phyloP scores from a whole-genome alignment of 2,888 invertebrate genomes.

The Cosmopolites sordidus region DNA sequence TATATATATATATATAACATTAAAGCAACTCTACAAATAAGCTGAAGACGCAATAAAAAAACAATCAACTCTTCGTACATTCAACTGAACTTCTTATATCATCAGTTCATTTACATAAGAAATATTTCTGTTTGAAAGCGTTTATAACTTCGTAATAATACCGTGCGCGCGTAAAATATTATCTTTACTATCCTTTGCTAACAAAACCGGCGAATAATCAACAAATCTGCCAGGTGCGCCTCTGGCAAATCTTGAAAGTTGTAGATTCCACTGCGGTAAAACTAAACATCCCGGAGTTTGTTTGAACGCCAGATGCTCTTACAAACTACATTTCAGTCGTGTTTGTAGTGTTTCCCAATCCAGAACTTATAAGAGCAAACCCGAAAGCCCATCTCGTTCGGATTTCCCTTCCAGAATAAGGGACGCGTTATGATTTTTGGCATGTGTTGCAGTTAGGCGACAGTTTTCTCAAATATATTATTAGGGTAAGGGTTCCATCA shows the following conservation, averaged over 20 bases:
- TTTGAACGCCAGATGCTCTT: conserved; percentile 37
- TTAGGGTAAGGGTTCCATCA: not conserved
- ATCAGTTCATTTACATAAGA: no score
- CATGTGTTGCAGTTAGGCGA: conserved; percentile 4
- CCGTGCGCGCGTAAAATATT: not conserved
- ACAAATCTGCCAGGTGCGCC: conserved; percentile 10
- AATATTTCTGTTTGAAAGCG: no score
- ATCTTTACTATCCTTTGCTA: not conserved
- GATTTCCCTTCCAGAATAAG: conserved; percentile 14
- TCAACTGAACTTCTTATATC: no score
- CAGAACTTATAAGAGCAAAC: conserved; percentile 26
- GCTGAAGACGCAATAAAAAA: no score
- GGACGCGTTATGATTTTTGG: conserved; percentile 10
- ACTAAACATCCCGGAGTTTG: conserved; percentile 32
- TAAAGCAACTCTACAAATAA: no score
- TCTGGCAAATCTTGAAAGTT: conserved; percentile 26
- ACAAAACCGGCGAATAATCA: not conserved
- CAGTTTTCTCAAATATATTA: not conserved
- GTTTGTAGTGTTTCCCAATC: conserved; percentile 32
- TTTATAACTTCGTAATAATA: not conserved
- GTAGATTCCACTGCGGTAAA: conserved; percentile 26
- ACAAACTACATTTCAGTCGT: conserved; percentile 31
- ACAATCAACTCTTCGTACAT: no score
- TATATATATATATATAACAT: no score
- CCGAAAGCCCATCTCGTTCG: conserved; percentile 21